Evolutionary conservation across 2,113 vertebrate genomes (phyloP).

Genomic region (Paracanthobrama guichenoti): DNA sequence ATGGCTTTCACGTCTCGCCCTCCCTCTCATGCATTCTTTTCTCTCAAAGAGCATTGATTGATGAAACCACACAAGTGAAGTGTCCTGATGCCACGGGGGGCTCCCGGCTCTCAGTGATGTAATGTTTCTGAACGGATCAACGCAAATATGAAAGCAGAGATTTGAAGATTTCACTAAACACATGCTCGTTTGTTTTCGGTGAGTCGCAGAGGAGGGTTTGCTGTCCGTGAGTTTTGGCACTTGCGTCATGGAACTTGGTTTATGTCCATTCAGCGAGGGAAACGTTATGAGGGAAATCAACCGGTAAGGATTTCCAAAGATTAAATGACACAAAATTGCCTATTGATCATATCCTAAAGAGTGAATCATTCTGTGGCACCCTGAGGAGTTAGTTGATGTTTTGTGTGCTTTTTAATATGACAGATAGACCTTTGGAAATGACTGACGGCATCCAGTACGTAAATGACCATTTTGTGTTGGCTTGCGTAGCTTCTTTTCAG

Average conservation of each 20-base stretch:
- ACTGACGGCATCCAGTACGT: background rate
- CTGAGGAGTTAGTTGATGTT: conserved; percentile 4
- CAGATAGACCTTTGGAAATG: background rate
- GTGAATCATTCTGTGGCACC: background rate
- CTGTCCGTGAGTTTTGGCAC: background rate
- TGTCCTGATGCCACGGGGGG: conserved; percentile 48
- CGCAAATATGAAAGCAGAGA: background rate
- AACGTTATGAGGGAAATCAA: background rate
- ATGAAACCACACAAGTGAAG: conserved; percentile 58
- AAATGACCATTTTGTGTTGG: background rate
- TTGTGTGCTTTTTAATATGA: background rate
- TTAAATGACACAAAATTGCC: conserved; percentile 14
- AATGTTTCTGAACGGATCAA: conserved; percentile 55
- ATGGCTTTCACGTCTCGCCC: conserved; percentile 55
- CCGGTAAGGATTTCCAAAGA: background rate
- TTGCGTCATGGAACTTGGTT: conserved; percentile 3
- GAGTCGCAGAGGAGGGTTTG: background rate
- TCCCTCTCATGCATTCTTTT: conserved; percentile 50
- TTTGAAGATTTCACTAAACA: conserved; percentile 7
- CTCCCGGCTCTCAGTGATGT: conserved; percentile 62
- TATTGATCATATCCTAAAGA: conserved; percentile 22
- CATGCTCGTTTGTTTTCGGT: background rate
- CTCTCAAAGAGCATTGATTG: conserved; percentile 58
- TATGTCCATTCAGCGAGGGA: background rate
- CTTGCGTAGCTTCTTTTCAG: background rate